Base-by-base conservation (phyloP, 2,888 invertebrate genomes). In the Brachypalpus laphriformis region DNA sequence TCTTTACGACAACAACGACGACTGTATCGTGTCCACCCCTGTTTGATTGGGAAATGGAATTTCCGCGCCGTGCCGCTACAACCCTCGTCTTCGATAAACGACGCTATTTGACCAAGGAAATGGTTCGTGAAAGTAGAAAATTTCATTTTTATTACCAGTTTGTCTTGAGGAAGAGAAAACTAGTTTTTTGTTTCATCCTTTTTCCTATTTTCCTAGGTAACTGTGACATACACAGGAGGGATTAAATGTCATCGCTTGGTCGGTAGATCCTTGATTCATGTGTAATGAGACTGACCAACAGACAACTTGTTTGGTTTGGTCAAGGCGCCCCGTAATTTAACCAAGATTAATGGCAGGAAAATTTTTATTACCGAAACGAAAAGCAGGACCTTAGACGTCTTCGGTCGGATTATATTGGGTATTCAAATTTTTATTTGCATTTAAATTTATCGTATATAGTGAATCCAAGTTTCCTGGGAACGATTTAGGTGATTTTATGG, bases 371-470 rank as follows among this genome's bases (percentile, higher is more conserved):
- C 74, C 78, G 80, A 57, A 80, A 40, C 78, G 68, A 77, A 82
- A 25, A 34, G 28, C 14, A 59, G 66, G 47, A 63, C 74, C 57
- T 34, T 54, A 54, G 45, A 57, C 72, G 65, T 74, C 4, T 54
- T 61, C 11, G 54, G 68, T 56, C 75, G 70, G 80, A 83, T 70
- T 68, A 78, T 49, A 51, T 74, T 56, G 56, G 16, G 68, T 74
- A 83, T 83, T 83, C 74, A 74, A 78, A 80, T 74, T 71, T 74
- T 70, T 83, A 83, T 83, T 75, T 75, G 68, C 72, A 68, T 74
- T 74, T 68, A 70, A 83, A 83, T 83, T 80, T 83, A 74, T 77
- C 74, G 56, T 28, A 49, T 70, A 31, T 74, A 40, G 76, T 81
- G 47, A 63, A 28, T 74, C 61, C 25, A 45, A 68, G 20, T 57